phyloP scores from a whole-genome alignment of 2,888 invertebrate species.

The Drosophila percnosoma region DNA sequence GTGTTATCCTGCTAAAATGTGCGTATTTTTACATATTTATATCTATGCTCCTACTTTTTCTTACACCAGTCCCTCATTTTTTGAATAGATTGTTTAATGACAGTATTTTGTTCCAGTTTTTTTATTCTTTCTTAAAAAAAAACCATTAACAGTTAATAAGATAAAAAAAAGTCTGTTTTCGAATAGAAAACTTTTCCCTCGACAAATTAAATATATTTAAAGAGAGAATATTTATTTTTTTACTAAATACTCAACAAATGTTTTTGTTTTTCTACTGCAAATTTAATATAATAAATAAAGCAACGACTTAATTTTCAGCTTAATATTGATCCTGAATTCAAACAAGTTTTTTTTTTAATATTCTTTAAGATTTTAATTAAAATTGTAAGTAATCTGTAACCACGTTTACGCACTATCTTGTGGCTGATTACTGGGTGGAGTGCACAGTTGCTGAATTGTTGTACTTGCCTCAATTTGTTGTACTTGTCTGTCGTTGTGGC shows the following conservation, averaged over 20 bases:
- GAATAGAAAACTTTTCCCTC: not conserved
- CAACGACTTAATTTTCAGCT: not conserved
- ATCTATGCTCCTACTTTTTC: too few species aligned
- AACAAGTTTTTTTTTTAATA: not conserved
- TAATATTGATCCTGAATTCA: not conserved
- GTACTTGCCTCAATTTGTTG: not conserved
- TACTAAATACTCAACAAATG: too few species aligned
- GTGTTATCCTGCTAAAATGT: conserved; percentile 84
- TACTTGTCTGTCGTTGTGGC: not conserved
- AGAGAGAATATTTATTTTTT: too few species aligned
- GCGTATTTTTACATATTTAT: conserved; percentile 34
- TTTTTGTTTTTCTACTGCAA: too few species aligned
- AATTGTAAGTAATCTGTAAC: not conserved
- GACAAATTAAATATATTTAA: not conserved
- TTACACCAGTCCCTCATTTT: too few species aligned
- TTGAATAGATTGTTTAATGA: not conserved
- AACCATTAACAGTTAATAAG: too few species aligned
- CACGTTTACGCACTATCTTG: not conserved
- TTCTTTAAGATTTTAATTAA: not conserved
- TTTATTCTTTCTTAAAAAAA: not conserved
- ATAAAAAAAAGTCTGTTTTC: not conserved
- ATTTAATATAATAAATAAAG: not conserved
- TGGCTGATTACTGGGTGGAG: not conserved
- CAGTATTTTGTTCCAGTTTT: not conserved
- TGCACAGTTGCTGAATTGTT: not conserved